Conservation (phyloP, 2,797 vertebrate genomes). For the Crocodylus rhombifer region DNA sequence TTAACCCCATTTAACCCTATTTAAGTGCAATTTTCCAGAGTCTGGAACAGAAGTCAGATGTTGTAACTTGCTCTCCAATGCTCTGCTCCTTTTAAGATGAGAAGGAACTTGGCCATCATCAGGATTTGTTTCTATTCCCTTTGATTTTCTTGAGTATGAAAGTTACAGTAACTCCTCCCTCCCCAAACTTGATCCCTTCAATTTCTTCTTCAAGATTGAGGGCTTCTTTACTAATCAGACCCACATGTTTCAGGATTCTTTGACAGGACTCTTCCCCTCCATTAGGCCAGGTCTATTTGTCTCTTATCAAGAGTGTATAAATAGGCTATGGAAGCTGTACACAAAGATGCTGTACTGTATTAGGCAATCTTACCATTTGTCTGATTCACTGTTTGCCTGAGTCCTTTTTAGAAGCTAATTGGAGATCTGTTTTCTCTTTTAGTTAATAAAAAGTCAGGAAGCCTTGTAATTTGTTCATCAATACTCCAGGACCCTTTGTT, state of each 20-base stretch:
- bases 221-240: not conserved
- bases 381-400: constrained; percentile 18
- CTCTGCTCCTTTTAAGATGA: not conserved
- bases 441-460: constrained; percentile 60
- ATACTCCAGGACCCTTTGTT: constrained; percentile 59
- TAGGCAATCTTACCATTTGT: constrained; percentile 16
- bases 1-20: not conserved
- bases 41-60: not conserved
- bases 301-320: not conserved
- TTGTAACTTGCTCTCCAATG: not conserved
- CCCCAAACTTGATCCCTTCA: not conserved
- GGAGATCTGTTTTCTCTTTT: constrained; percentile 22
- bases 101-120: not conserved
- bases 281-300: not conserved
- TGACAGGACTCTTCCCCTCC: not conserved
- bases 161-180: not conserved
- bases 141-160: not conserved
- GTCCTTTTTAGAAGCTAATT: constrained; percentile 48
- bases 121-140: not conserved
- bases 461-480: constrained; percentile 38
- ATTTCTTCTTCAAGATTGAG: not conserved
- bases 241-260: not conserved
- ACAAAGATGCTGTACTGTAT: not conserved
- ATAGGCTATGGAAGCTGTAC: not conserved
- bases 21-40: not conserved